These are phyloP conservation scores for Lindbergichthys nudifrons DNA, from an alignment of 2,797 vertebrate species.

Conservation along the genomic window DNA sequence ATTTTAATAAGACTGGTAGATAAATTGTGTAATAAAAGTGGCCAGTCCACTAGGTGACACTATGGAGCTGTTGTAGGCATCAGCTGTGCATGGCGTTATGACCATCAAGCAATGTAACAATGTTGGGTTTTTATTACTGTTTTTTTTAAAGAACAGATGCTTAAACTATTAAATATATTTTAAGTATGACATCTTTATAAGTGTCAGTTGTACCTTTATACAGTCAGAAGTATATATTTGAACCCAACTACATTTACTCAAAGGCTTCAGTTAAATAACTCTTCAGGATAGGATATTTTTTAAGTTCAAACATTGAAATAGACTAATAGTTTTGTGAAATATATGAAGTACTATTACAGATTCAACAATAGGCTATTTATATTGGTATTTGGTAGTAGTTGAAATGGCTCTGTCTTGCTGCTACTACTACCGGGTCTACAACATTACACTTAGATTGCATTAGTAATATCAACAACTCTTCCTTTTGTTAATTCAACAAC, in stretches of 20 bases:
- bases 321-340: background rate
- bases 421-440: background rate
- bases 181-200: background rate
- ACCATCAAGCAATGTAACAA: background rate
- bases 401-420: background rate
- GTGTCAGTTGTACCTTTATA: background rate
- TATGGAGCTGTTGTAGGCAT: constrained; percentile 10
- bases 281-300: background rate
- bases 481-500: too few relatives aligned
- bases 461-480: background rate
- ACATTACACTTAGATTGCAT: background rate
- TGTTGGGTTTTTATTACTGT: background rate
- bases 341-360: background rate
- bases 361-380: background rate
- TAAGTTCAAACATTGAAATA: background rate
- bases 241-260: background rate
- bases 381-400: background rate
- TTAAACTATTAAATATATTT: background rate
- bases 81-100: background rate
- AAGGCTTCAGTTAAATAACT: background rate
- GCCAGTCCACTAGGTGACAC: constrained; percentile 48
- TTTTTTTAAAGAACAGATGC: background rate
- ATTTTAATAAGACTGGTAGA: background rate
- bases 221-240: background rate
- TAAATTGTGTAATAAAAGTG: background rate